Percentiles rank a stretch among this genome's conserved stretches.
phyloP scores from a whole-genome alignment of 1,140 invertebrate species.

The Brachionus rotundiformis region DNA sequence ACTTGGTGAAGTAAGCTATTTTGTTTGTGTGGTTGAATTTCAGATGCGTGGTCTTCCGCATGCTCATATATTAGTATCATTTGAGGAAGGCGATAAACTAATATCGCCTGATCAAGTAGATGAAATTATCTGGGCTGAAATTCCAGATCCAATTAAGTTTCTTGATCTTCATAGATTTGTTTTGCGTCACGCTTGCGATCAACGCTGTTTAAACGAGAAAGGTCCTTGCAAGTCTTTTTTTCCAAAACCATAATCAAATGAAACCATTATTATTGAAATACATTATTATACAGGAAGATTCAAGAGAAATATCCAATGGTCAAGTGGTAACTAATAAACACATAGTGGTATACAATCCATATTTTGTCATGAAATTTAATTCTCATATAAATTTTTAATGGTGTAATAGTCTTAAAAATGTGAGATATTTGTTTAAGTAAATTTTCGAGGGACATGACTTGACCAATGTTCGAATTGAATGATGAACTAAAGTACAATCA shows the following conservation, averaged over 20 bases:
- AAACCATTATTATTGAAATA: constrained; percentile 49
- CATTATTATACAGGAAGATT: constrained; percentile 44
- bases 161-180: constrained; percentile 53
- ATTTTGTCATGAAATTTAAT: too few relatives aligned
- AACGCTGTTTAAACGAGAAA: constrained; percentile 54
- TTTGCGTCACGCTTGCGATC: constrained; percentile 55
- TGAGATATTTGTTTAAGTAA: constrained; percentile 61
- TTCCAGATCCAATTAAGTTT: constrained; percentile 49
- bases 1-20: constrained; percentile 59
- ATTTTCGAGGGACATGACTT: constrained; percentile 58
- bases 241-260: constrained; percentile 53
- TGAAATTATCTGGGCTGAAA: constrained; percentile 52
- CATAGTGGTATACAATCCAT: constrained; percentile 53
- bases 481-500: constrained; percentile 45
- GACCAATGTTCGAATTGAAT: constrained; percentile 13
- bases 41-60: constrained; percentile 67
- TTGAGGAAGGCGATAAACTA: constrained; percentile 52
- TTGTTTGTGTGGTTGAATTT: constrained; percentile 65
- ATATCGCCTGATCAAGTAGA: constrained; percentile 51
- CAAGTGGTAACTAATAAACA: background rate
- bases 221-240: background rate
- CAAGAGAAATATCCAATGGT: background rate
- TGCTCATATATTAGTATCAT: constrained; percentile 66
- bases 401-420: constrained; percentile 53
- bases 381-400: constrained; percentile 54